These are phyloP conservation scores for Aphrophora alni DNA, from an alignment of 2,888 invertebrate species.

Conservation along the genomic window DNA sequence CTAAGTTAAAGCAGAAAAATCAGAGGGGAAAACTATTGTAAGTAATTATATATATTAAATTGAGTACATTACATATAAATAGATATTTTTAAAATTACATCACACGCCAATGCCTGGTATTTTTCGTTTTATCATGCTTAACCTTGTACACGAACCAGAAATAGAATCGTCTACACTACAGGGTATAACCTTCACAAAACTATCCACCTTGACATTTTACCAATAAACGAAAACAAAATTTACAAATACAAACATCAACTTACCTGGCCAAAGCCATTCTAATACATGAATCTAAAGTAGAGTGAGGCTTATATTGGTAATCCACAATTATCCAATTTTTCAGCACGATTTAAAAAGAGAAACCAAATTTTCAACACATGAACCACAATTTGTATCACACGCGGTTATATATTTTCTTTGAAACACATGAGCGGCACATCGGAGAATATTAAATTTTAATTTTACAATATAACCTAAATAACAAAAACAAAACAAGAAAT, in stretches of 20 bases:
- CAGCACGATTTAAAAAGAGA: background rate
- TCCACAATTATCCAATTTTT: conserved; percentile 12
- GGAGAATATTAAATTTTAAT: background rate
- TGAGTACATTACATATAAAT: too few species aligned
- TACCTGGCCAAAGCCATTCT: conserved; percentile 16
- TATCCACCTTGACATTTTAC: background rate
- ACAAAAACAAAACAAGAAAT: background rate
- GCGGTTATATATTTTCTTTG: background rate
- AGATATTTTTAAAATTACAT: too few species aligned
- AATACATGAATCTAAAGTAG: conserved; percentile 19
- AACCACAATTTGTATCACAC: background rate
- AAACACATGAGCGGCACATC: background rate
- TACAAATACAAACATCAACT: background rate
- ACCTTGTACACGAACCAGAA: background rate
- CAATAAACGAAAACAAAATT: background rate
- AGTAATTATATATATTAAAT: too few species aligned
- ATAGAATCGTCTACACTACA: background rate
- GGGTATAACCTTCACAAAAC: background rate
- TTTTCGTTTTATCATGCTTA: background rate
- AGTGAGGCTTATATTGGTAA: conserved; percentile 16
- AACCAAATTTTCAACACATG: background rate
- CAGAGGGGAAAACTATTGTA: too few species aligned
- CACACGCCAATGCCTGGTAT: background rate
- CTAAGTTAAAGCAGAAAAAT: too few species aligned
- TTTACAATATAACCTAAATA: background rate